A percentile compares a stretch with the other conserved stretches of the same genome.
Evolutionary conservation across 2,113 vertebrate genomes (phyloP).

Genomic region (Platysteira castanea): DNA sequence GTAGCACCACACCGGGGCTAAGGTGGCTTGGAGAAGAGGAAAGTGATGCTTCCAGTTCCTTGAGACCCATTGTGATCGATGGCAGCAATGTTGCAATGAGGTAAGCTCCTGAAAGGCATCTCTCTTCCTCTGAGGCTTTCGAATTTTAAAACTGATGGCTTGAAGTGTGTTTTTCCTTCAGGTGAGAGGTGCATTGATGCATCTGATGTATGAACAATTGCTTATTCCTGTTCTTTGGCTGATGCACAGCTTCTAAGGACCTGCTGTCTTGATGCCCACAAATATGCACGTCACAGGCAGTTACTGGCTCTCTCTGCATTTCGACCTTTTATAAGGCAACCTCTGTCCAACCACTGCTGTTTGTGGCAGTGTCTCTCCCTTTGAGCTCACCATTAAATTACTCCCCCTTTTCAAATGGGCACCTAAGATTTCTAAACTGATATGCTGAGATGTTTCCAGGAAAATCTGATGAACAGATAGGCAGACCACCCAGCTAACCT

Average conservation of each 20-base stretch:
- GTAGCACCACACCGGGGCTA: not conserved
- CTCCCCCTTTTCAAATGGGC: not conserved
- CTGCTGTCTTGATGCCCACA: not conserved
- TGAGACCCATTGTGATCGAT: slow-evolving; percentile 87
- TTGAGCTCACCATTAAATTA: not conserved
- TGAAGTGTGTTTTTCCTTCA: not conserved
- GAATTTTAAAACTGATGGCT: not conserved
- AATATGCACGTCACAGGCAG: accelerated
- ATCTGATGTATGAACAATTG: not conserved
- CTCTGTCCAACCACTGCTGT: not conserved
- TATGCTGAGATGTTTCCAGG: not conserved
- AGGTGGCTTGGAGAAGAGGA: not conserved
- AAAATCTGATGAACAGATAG: not conserved
- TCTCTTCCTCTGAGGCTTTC: not conserved
- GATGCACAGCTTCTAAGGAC: not conserved
- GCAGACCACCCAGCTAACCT: not conserved
- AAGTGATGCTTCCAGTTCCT: not conserved
- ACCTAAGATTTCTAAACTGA: not conserved
- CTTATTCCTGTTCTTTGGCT: not conserved
- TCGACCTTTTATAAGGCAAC: not conserved
- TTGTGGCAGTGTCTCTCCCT: not conserved
- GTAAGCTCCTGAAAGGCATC: slow-evolving; percentile 59
- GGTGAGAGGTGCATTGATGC: not conserved
- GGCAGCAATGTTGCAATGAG: slow-evolving; percentile 95
- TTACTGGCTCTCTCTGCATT: not conserved